Percentiles rank a stretch among this genome's conserved stretches.
Evolutionary conservation across 2,797 vertebrate genomes (phyloP).

Genomic region (Hipposideros larvatus): DNA sequence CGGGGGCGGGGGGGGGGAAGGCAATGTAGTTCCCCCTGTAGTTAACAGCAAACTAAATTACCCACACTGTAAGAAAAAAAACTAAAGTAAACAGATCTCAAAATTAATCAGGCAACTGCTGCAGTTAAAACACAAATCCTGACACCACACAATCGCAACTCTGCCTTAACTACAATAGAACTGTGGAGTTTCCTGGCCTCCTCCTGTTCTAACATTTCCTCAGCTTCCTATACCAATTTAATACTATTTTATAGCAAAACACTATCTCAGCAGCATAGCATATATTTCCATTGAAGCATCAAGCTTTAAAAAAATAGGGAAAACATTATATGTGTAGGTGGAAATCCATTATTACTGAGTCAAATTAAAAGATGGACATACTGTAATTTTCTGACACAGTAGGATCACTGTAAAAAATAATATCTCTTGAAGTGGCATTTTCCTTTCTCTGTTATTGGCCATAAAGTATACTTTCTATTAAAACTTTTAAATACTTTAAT

Average conservation of each 20-base stretch:
- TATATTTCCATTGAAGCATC: constrained; percentile 61
- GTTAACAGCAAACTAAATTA: constrained; percentile 50
- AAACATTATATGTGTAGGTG: constrained; percentile 70
- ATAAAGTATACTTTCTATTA: constrained; percentile 80
- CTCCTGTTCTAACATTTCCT: constrained; percentile 55
- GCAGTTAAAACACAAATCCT: neutral
- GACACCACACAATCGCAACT: neutral
- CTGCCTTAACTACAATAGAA: neutral
- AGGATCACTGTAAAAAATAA: constrained; percentile 64
- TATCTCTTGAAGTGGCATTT: constrained; percentile 72
- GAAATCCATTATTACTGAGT: constrained; percentile 81
- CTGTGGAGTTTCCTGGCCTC: constrained; percentile 45
- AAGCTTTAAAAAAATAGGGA: constrained; percentile 69
- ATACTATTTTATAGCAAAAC: constrained; percentile 63
- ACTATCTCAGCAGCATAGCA: constrained; percentile 61
- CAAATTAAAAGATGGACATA: constrained; percentile 77
- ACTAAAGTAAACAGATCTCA: neutral
- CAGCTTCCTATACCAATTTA: constrained; percentile 42
- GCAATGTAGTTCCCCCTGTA: neutral
- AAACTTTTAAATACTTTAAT: constrained; percentile 85
- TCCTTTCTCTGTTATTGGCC: constrained; percentile 73
- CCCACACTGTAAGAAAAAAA: neutral
- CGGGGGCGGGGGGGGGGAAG: neutral
- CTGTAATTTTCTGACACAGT: constrained; percentile 85
- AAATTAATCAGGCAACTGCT: constrained; percentile 30